phyloP scores from a whole-genome alignment of 2,888 invertebrate genomes.

The Brenthis hecate region DNA sequence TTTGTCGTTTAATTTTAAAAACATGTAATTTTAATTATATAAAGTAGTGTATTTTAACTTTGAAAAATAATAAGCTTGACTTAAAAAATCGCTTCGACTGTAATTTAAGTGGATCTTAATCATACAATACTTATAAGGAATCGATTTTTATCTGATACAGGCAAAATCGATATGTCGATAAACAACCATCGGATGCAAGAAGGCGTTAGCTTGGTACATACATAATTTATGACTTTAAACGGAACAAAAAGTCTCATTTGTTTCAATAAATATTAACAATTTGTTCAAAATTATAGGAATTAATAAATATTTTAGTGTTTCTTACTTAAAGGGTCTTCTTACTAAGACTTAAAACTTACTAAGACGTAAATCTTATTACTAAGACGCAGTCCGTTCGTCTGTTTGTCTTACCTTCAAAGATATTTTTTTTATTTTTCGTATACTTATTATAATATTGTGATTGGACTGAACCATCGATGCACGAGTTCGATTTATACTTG shows the following conservation, averaged over 20 bases:
- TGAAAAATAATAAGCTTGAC: background rate
- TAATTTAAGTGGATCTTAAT: slow-evolving; percentile 1
- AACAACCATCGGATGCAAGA: background rate
- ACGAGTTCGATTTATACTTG: background rate
- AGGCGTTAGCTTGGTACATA: background rate
- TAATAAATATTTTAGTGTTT: too few relatives aligned
- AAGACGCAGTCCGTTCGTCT: background rate
- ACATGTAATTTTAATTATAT: background rate
- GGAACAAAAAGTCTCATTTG: background rate
- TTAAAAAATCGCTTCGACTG: background rate
- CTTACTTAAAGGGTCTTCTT: too few relatives aligned
- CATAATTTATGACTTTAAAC: background rate
- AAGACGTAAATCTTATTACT: too few relatives aligned
- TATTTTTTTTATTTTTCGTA: background rate
- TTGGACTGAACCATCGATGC: background rate
- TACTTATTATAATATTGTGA: background rate
- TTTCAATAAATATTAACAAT: background rate
- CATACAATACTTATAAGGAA: background rate
- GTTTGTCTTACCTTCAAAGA: background rate
- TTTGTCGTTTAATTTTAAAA: background rate
- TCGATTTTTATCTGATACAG: slow-evolving; percentile 2
- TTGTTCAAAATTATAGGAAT: too few relatives aligned
- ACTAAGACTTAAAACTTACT: too few relatives aligned
- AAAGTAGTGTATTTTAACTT: too few relatives aligned
- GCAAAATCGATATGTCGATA: background rate